phyloP scores from a whole-genome alignment of 2,113 vertebrate genomes.

The Lasiurus cinereus region DNA sequence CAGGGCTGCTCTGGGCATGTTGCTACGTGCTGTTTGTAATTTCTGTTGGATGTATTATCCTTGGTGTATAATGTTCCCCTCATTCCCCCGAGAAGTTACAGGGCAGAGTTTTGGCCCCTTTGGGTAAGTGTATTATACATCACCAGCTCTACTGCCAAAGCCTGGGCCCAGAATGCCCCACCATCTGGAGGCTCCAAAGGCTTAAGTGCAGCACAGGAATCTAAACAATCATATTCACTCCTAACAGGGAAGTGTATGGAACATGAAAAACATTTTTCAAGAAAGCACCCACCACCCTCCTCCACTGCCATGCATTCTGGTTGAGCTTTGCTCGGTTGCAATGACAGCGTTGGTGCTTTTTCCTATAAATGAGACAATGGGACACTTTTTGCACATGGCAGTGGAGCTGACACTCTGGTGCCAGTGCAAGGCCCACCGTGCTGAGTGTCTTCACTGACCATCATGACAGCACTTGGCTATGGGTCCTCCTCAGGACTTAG shows the following conservation, averaged over 20 bases:
- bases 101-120: background rate
- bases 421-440: accelerated
- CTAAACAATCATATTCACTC: background rate
- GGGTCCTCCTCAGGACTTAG: background rate
- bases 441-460: accelerated
- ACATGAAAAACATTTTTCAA: background rate
- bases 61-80: background rate
- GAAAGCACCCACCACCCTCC: accelerated
- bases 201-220: background rate
- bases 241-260: background rate
- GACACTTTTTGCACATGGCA: accelerated
- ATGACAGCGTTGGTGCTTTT: background rate
- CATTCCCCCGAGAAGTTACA: background rate
- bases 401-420: accelerated
- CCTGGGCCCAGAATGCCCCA: background rate
- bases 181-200: accelerated
- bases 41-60: background rate
- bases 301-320: accelerated
- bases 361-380: accelerated
- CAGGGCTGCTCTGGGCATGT: no score
- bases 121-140: background rate
- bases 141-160: background rate
- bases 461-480: accelerated
- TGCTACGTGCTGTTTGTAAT: background rate
- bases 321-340: background rate